Conservation (phyloP, 2,888 invertebrate species). For the Dynastes hyllus region DNA sequence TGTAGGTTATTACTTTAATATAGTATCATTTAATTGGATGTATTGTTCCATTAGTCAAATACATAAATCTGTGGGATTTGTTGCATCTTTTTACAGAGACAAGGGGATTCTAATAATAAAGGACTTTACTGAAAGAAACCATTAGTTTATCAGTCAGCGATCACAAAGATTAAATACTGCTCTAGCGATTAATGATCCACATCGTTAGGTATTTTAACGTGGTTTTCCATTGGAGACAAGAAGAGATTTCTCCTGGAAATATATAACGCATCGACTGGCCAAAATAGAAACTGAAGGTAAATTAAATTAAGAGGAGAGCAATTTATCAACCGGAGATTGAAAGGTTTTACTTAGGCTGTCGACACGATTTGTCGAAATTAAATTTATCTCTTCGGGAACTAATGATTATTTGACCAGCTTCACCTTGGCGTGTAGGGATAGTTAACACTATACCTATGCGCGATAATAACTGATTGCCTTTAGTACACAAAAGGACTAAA, state of each 20-base stretch:
- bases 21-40: no score
- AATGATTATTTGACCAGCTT: constrained; percentile 43
- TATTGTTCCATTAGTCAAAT: no score
- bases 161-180: no score
- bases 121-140: background rate
- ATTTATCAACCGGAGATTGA: constrained; percentile 48
- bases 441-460: constrained; percentile 32
- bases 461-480: constrained; percentile 19
- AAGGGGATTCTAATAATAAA: no score
- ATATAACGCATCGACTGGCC: background rate
- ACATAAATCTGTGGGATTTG: no score
- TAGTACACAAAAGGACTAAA: constrained; percentile 9
- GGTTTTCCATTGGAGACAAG: background rate
- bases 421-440: constrained; percentile 1
- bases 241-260: background rate
- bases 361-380: constrained; percentile 41
- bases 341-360: constrained; percentile 40
- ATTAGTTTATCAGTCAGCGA: no score
- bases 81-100: no score
- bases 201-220: background rate
- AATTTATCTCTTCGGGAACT: constrained; percentile 47
- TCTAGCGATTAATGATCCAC: no score
- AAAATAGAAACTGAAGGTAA: constrained; percentile 22
- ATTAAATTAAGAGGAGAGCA: constrained; percentile 43
- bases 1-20: no score